phyloP scores from a whole-genome alignment of 2,113 vertebrate genomes.

The Elachura formosa region DNA sequence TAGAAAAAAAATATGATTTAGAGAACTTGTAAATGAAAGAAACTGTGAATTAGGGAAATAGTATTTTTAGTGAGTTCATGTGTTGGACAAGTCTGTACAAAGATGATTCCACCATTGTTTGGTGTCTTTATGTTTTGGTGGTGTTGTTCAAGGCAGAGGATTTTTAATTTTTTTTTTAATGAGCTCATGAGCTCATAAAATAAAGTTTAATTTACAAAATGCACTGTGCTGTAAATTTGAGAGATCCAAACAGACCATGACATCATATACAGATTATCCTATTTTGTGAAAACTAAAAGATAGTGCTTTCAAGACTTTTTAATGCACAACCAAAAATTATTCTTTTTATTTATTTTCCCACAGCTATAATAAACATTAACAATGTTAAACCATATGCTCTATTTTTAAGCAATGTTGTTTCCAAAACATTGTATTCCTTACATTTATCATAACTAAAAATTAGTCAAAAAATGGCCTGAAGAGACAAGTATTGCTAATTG shows the following conservation, averaged over 20 bases:
- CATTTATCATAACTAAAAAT: neutral
- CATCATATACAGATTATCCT: neutral
- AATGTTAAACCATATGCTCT: neutral
- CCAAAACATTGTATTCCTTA: neutral
- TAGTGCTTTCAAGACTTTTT: neutral
- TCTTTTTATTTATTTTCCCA: neutral
- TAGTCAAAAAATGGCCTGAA: neutral
- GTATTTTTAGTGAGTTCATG: neutral
- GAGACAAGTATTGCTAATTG: neutral
- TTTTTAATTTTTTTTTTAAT: neutral
- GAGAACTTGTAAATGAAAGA: neutral
- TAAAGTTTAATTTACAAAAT: neutral
- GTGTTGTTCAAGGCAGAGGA: neutral
- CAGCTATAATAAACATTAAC: neutral
- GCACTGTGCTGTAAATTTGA: neutral
- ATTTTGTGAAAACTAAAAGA: neutral
- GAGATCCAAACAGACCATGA: neutral
- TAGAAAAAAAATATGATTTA: accelerated
- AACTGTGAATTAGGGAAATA: neutral
- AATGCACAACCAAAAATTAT: neutral
- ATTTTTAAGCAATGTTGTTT: neutral
- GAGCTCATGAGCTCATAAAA: neutral
- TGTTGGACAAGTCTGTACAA: neutral
- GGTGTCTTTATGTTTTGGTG: neutral
- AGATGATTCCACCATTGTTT: neutral